Base-by-base conservation (phyloP, 2,113 vertebrate genomes). In the Acanthisitta chloris region DNA sequence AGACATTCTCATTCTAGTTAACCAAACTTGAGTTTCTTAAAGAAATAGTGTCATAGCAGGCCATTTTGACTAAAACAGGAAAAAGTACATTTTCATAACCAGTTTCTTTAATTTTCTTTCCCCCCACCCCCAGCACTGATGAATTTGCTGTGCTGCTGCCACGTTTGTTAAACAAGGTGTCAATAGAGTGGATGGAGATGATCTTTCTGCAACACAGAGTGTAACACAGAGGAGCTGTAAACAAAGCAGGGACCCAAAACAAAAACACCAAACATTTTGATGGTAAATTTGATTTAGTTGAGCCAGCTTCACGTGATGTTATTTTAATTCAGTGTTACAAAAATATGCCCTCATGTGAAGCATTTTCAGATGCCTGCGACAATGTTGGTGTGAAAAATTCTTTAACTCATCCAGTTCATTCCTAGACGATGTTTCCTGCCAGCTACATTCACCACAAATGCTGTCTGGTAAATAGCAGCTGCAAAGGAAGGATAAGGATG, bases 391-490 rank as follows among this genome's bases (percentile, higher is more conserved):
- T 93, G 95, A 92, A 93, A 51, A 97, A 96, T 88, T 97, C 93
- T 95, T 92, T 82, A 96, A 90, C 91, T 96, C 93, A 81, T 96
- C 95, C 95, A 94, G 92, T 43, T 93, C 57, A 69, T 95, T 97
- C 96, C 83, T 64, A 94, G 83, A 94, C 71, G 61, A 82, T 80
- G 48, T 69, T 82, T 91, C 85, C 94, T 97, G 94, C 98, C 94
- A 97, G 94, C 94, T 95, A 96, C 95, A 96, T 97, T 98, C 97
- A 97, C 97, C 96, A 97, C 71, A 97, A 97, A 96, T 72, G 90
- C 93, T 93, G 96, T 94, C 96, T 97, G 95, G 96, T 97, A 98
- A 98, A 98, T 97, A 71, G 96, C 98, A 98, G 98, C 98, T 99
- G 98, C 98, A 96, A 80, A 98, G 97, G 97, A 98, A 94, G 95